These are phyloP conservation scores for Idris sp. DNA, from an alignment of 1,140 invertebrate species.

Conservation along the genomic window DNA sequence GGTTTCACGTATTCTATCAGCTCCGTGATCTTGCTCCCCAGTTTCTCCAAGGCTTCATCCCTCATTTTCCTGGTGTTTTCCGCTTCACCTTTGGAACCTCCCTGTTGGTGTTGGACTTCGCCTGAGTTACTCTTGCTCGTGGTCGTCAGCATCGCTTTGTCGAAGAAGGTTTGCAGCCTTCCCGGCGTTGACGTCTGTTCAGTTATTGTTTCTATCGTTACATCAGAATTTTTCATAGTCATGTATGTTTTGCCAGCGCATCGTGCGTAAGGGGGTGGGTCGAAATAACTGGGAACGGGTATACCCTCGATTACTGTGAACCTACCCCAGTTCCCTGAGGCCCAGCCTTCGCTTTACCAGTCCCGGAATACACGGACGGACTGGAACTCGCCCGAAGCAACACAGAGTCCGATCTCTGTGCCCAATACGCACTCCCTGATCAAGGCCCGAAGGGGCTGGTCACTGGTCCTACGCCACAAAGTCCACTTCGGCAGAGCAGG, in stretches of 20 bases:
- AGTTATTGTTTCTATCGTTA: no score
- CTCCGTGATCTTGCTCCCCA: background rate
- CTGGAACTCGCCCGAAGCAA: constrained; percentile 35
- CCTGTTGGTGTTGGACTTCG: no score
- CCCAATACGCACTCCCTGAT: constrained; percentile 34
- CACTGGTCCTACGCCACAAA: constrained; percentile 3
- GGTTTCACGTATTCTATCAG: background rate
- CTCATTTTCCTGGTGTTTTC: background rate
- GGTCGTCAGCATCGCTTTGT: no score
- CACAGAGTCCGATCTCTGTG: constrained; percentile 20
- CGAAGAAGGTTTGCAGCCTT: no score
- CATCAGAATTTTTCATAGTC: no score
- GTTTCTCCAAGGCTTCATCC: background rate
- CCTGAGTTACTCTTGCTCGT: no score
- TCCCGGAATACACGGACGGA: no score
- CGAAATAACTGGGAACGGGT: no score
- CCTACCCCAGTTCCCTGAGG: constrained; percentile 42
- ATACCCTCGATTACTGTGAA: constrained; percentile 3
- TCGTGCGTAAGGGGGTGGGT: constrained; percentile 26
- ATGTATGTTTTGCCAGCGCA: constrained; percentile 23
- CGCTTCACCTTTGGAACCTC: no score
- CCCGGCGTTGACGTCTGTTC: no score
- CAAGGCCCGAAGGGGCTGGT: constrained; percentile 31
- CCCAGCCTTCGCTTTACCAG: no score
- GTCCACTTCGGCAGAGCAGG: constrained; percentile 18